These are phyloP conservation scores for Macrotis lagotis DNA, from an alignment of 2,113 vertebrate genomes.

Conservation along the genomic window DNA sequence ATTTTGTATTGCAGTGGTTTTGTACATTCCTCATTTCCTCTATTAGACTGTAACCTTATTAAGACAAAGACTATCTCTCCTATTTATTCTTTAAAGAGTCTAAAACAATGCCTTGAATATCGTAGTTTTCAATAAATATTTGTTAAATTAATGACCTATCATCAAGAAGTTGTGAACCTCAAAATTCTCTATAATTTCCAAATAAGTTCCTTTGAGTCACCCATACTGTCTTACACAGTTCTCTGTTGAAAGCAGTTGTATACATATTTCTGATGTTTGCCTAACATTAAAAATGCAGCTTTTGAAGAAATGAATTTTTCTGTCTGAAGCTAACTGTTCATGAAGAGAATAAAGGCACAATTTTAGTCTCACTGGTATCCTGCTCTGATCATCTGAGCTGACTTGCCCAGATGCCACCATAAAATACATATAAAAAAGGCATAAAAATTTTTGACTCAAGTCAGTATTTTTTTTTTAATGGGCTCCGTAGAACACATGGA, in stretches of 20 bases:
- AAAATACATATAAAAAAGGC: slow-evolving; percentile 38
- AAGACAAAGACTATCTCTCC: background rate
- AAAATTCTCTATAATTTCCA: background rate
- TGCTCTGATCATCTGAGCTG: slow-evolving; percentile 30
- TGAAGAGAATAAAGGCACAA: slow-evolving; percentile 30
- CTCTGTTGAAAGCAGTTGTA: slow-evolving; percentile 2
- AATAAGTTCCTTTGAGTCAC: background rate
- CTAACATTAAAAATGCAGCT: slow-evolving; percentile 18
- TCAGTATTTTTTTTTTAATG: slow-evolving; percentile 1
- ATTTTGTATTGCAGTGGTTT: background rate
- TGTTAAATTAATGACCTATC: background rate
- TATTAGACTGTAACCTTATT: background rate
- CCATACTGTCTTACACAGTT: slow-evolving; percentile 14
- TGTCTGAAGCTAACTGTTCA: slow-evolving; percentile 50
- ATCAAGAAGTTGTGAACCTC: background rate
- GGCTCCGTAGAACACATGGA: slow-evolving; percentile 38
- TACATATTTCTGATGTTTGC: slow-evolving; percentile 20
- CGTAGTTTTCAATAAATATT: background rate
- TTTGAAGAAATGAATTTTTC: slow-evolving; percentile 47
- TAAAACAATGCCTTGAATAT: background rate
- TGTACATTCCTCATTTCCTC: background rate
- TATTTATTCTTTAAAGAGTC: background rate
- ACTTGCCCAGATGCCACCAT: background rate
- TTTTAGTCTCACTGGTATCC: slow-evolving; percentile 49
- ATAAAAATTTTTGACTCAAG: background rate